A percentile compares a stretch with the other conserved stretches of the same genome.
Evolutionary conservation across 2,113 vertebrate genomes (phyloP).

Genomic region (Cyprinodon variegatus): DNA sequence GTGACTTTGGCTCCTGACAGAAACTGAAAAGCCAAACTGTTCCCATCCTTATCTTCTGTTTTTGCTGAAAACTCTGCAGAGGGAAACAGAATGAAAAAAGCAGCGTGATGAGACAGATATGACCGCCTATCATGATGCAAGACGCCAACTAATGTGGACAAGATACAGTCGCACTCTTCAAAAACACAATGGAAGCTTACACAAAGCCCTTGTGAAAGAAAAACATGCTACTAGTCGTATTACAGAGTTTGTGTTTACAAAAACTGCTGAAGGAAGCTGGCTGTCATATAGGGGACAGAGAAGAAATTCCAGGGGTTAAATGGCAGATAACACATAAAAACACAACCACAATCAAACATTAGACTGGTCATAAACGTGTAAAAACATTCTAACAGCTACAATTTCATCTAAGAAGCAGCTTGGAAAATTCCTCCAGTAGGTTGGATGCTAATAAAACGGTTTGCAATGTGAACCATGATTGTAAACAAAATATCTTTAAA

Average conservation of each 20-base stretch:
- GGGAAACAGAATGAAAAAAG: constrained; percentile 35
- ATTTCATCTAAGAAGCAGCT: neutral
- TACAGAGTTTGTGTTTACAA: constrained; percentile 46
- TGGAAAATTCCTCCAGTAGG: no score
- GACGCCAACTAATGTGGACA: constrained; percentile 54
- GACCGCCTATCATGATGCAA: constrained; percentile 20
- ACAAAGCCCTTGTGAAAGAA: constrained; percentile 23
- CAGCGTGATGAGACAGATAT: constrained; percentile 60
- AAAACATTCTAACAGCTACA: constrained; percentile 18
- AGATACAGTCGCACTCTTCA: constrained; percentile 48
- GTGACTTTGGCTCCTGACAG: constrained; percentile 87
- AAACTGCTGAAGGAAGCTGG: constrained; percentile 42
- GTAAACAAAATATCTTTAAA: neutral
- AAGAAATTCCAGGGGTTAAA: constrained; percentile 24
- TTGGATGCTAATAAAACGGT: neutral
- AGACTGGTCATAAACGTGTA: constrained; percentile 3
- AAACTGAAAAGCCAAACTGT: constrained; percentile 88
- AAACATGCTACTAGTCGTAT: neutral
- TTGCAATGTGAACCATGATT: neutral
- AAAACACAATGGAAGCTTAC: constrained; percentile 29
- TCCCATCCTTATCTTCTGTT: constrained; percentile 87
- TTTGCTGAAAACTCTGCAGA: constrained; percentile 85
- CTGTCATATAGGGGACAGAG: constrained; percentile 51
- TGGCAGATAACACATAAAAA: constrained; percentile 35
- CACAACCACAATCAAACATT: constrained; percentile 8